Evolutionary conservation across 2,113 vertebrate genomes (phyloP).

Genomic region (Piaya cayana): DNA sequence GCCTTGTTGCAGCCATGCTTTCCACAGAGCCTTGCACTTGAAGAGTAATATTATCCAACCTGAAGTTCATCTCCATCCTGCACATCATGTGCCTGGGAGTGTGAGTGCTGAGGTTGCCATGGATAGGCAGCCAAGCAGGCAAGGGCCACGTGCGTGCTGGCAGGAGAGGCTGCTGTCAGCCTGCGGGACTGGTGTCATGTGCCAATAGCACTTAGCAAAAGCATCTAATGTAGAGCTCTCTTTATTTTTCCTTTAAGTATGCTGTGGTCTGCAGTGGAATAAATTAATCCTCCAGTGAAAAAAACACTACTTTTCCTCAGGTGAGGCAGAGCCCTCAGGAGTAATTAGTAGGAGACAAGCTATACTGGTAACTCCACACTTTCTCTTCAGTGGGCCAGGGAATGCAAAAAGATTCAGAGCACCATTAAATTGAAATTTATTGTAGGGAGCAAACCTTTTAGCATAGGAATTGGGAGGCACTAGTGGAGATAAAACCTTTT

Average conservation of each 20-base stretch:
- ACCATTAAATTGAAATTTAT: not conserved
- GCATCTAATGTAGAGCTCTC: not conserved
- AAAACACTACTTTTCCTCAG: not conserved
- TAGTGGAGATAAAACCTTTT: not conserved
- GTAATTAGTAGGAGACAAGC: not conserved
- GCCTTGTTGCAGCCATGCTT: fast-evolving
- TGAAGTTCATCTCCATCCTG: not conserved
- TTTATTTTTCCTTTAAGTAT: not conserved
- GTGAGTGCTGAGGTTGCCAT: not conserved
- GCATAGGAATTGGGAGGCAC: not conserved
- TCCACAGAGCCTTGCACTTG: not conserved
- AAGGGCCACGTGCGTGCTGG: fast-evolving
- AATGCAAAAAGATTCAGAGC: not conserved
- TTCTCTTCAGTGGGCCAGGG: not conserved
- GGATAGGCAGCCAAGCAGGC: not conserved
- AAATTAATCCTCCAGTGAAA: not conserved
- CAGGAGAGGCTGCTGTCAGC: not conserved
- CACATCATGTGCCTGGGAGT: not conserved
- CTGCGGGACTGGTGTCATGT: not conserved
- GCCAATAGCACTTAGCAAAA: not conserved
- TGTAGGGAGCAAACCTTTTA: not conserved
- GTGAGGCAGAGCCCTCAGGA: not conserved
- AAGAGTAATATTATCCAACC: not conserved
- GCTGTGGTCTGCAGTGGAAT: not conserved
- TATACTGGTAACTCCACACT: not conserved